Evolutionary conservation across 2,113 vertebrate genomes (phyloP), one percentile per base, ranked within the genome.

Genomic region (Falcunculus frontatus): DNA sequence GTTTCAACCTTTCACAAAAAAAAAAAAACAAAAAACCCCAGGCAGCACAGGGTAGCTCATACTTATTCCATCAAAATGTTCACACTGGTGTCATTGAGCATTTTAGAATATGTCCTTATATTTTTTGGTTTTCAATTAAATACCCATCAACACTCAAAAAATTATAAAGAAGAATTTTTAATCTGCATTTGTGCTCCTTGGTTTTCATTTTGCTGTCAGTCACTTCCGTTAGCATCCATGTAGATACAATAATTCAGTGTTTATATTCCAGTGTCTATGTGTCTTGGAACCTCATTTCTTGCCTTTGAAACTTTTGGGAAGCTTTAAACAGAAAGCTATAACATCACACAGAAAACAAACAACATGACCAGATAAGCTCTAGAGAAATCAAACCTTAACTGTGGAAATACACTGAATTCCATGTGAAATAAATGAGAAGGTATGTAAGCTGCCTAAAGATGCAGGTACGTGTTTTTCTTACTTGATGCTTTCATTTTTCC

Each of bases 301-400:
- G 9, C 49, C 76, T 78, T 47, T 88, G 39, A 93, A 91, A 67
- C 9, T n/a, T 84, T 49, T 75, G 77, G 64, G 65, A 85, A 87
- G 23, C 39, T 59, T 90, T 91, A 77, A 83, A 77, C 6, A 83
- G 50, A 90, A 87, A 90, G 44, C 10, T 32, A 2, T 25, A 91
- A 33, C 46, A 68, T 32, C 67, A 60, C 18, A 53, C 18, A 87
- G 64, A 65, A 92, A 89, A 83, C 26, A 97, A 87, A 33, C 32
- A 94, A 39, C 52, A 79, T 62, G 75, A 86, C 64, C 42, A 83
- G 50, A 77, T 77, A 89, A 70, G n/a, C 74, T 83, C 78, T 74
- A 80, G 93, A 94, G 84, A 94, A 95, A 94, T 94, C 72, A 95
- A 41, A 55, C 55, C 39, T 85, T 91, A 91, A 87, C 50, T 77